These are phyloP conservation scores for Nephrotoma flavescens DNA, from an alignment of 2,888 invertebrate genomes.

Conservation along the genomic window DNA sequence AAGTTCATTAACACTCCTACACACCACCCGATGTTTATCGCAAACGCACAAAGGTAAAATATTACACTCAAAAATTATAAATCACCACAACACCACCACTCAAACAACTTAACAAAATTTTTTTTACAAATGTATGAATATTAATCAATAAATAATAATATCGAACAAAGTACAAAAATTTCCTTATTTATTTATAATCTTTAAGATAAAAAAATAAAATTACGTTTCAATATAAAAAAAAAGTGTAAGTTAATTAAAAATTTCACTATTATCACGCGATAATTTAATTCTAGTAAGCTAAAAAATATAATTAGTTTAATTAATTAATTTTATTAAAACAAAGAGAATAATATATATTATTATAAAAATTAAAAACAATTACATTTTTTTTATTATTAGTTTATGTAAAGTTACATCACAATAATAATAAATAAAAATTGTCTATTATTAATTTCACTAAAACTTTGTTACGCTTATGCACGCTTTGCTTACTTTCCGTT, in stretches of 20 bases:
- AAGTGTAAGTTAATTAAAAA: neutral
- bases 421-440: neutral
- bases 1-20: neutral
- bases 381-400: neutral
- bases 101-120: neutral
- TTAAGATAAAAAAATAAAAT: neutral
- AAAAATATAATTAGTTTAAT: neutral
- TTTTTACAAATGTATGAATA: neutral
- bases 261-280: neutral
- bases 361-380: neutral
- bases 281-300: neutral
- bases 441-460: neutral
- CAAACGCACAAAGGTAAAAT: neutral
- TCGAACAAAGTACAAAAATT: neutral
- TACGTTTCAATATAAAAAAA: neutral
- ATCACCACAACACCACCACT: neutral
- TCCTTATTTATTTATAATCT: neutral
- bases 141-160: neutral
- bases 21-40: neutral
- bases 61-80: neutral
- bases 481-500: neutral
- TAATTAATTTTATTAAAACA: neutral
- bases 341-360: neutral
- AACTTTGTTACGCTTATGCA: neutral
- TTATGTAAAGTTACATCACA: neutral